Evolutionary conservation across 2,797 vertebrate genomes (phyloP).

Genomic region (Catamblyrhynchus diadema): DNA sequence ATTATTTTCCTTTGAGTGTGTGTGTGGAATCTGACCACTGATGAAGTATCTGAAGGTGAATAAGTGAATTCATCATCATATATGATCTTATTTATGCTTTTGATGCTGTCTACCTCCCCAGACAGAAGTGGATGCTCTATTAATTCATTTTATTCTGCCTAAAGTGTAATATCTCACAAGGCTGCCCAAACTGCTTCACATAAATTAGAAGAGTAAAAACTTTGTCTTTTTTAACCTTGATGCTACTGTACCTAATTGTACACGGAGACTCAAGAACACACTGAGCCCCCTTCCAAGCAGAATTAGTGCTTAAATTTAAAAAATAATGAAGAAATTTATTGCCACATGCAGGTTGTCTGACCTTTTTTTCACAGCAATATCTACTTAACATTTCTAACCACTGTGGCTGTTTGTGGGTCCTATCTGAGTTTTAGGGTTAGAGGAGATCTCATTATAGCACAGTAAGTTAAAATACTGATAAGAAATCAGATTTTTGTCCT

Average conservation of each 20-base stretch:
- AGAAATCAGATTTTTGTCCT: not conserved
- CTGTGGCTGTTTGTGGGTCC: not conserved
- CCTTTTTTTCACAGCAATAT: not conserved
- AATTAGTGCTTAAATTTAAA: not conserved
- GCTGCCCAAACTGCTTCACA: not conserved
- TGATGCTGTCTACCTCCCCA: not conserved
- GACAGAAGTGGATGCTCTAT: not conserved
- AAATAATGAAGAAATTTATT: not conserved
- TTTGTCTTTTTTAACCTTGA: not conserved
- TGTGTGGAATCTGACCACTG: not conserved
- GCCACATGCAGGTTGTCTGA: not conserved
- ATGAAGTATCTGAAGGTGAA: not conserved
- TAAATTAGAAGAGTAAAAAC: not conserved
- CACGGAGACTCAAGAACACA: rapidly evolving
- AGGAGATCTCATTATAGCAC: not conserved
- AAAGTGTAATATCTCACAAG: not conserved
- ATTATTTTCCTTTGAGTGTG: not conserved
- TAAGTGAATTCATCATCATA: not conserved
- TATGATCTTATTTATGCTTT: not conserved
- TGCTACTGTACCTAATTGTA: not conserved
- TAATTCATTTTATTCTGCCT: not conserved
- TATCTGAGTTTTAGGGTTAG: not conserved
- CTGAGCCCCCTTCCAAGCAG: not conserved
- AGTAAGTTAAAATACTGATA: not conserved
- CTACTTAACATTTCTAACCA: not conserved